Conservation (phyloP, 2,888 invertebrate genomes). For the Andrena trimmerana region DNA sequence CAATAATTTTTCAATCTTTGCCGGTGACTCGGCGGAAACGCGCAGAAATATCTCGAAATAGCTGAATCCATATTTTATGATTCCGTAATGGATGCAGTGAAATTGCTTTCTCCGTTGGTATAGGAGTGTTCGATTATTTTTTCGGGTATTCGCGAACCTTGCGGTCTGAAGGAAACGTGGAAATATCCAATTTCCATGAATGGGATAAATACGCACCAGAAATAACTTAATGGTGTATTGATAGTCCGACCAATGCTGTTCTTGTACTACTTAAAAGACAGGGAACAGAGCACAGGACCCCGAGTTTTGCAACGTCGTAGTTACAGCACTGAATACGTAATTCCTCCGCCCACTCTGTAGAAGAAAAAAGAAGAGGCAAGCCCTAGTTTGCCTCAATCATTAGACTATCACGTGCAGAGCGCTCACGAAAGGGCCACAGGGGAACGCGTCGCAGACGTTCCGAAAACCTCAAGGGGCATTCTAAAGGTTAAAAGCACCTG, state of each 20-base stretch:
- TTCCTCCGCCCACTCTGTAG: too few relatives aligned
- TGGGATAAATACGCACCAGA: background rate
- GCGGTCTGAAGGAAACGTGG: background rate
- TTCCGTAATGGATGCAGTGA: background rate
- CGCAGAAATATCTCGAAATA: constrained; percentile 4
- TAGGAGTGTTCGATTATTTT: background rate
- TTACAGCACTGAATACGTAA: too few relatives aligned
- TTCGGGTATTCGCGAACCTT: background rate
- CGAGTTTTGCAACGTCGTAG: too few relatives aligned
- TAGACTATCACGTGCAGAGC: background rate
- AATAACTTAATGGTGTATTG: background rate
- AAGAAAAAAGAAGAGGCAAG: too few relatives aligned
- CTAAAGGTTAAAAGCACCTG: constrained; percentile 20
- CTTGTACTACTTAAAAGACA: background rate
- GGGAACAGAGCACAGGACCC: too few relatives aligned
- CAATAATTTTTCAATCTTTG: constrained; percentile 42
- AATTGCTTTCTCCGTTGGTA: constrained; percentile 13
- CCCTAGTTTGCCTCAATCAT: too few relatives aligned
- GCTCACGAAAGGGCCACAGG: background rate
- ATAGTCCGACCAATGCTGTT: background rate
- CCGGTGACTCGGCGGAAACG: constrained; percentile 35
- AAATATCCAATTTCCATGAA: background rate
- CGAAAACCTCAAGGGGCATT: constrained; percentile 10
- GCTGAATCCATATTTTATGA: constrained; percentile 6
- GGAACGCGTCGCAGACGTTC: background rate